These are phyloP conservation scores for Pygocentrus nattereri DNA, from an alignment of 2,797 vertebrate genomes.

Conservation along the genomic window DNA sequence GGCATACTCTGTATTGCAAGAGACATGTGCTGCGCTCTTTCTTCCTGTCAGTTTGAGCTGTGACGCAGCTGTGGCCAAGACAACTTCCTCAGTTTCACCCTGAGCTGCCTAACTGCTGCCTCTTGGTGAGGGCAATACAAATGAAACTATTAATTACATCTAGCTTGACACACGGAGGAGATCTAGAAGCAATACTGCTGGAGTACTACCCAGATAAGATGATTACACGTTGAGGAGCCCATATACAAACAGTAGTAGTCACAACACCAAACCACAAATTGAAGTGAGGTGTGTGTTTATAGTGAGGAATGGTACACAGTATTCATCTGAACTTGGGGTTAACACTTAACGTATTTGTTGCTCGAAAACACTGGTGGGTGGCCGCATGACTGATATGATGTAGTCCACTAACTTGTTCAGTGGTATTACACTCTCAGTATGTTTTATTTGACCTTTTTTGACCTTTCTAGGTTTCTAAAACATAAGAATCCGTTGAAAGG, in stretches of 20 bases:
- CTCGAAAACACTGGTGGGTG: not conserved
- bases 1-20: conserved; percentile 11
- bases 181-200: conserved; percentile 36
- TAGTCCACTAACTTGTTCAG: not conserved
- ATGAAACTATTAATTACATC: conserved; percentile 59
- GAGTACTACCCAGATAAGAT: conserved; percentile 60
- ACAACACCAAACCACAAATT: conserved; percentile 69
- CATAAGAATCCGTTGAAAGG: too few relatives aligned
- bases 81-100: conserved; percentile 68
- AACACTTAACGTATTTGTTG: conserved; percentile 10
- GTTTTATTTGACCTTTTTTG: not conserved
- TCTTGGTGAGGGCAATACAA: conserved; percentile 16
- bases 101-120: not conserved
- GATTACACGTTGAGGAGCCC: conserved; percentile 68
- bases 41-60: conserved; percentile 75
- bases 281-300: conserved; percentile 54
- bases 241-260: conserved; percentile 62
- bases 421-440: not conserved
- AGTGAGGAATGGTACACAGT: not conserved
- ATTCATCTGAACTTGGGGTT: conserved; percentile 15
- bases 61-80: conserved; percentile 61
- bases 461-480: too few relatives aligned
- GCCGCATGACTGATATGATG: not conserved
- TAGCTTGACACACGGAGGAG: conserved; percentile 58
- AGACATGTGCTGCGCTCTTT: conserved; percentile 63